Evolutionary conservation across 1,140 invertebrate genomes (phyloP), one percentile per base, ranked within the genome.

Genomic region (Anastatus disparis): DNA sequence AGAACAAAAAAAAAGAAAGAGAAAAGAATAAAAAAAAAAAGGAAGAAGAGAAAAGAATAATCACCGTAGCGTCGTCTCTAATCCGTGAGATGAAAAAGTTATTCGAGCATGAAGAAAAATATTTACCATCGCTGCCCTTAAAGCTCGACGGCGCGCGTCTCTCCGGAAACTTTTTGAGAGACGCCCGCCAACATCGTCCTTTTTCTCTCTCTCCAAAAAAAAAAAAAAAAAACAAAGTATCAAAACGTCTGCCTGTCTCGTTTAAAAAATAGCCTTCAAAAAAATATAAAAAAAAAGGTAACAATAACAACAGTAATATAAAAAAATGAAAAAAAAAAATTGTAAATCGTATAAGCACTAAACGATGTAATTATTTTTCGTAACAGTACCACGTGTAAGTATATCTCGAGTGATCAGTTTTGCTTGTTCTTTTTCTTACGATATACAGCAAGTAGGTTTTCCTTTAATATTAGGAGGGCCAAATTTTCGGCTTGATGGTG

Each of bases 281-380:
- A 13, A 40, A 27, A n/a, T n/a, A 3, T 2, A 42, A 10, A 22
- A 31, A 4, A 10, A 17, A 15, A 13, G 12, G 7, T 6, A 17
- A n/a, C n/a, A n/a, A 53, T 9, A 12, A 13, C 9, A 29, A 2
- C 50, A n/a, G 26, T 15, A 48, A 48, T 22, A 48, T 48, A 48
- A 48, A 8, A 12, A 22, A 7, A 24, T 12, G 7, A 8, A 1
- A 48, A 24, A 48, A 8, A 48, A 48, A 27, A 35, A 31, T 48
- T 4, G 20, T n/a, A n/a, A n/a, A n/a, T n/a, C n/a, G n/a, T n/a
- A n/a, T n/a, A n/a, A n/a, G n/a, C 42, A 22, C 27, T 26, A 50
- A 62, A 50, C 44, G 27, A 50, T 17, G 27, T 35, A 62, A 62
- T 62, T 62, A 62, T 62, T 62, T 62, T 31, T 4, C 27, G n/a